Conservation (phyloP, 2,888 invertebrate genomes). For the Cryptops parisi region DNA sequence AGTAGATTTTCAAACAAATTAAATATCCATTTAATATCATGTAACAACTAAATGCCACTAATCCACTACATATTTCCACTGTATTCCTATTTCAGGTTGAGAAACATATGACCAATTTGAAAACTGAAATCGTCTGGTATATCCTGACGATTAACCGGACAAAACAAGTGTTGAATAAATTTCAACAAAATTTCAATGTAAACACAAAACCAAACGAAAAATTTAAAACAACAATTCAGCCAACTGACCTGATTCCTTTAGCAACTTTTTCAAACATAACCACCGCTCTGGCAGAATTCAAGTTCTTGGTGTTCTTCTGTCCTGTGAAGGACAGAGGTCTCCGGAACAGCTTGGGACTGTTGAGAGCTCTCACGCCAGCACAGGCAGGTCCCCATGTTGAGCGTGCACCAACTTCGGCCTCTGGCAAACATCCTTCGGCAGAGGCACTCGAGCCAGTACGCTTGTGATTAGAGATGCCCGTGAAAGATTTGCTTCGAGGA, state of each 20-base stretch:
- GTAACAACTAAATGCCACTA: no score
- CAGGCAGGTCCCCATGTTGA: constrained; percentile 8
- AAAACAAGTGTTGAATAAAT: no score
- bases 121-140: no score
- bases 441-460: constrained; percentile 2
- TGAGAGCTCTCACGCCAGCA: background rate
- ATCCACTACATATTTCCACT: no score
- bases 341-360: constrained; percentile 4
- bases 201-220: background rate
- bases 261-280: constrained; percentile 9
- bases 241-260: constrained; percentile 4
- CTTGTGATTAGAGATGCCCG: constrained; percentile 1
- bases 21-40: no score
- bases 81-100: no score
- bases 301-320: constrained; percentile 3
- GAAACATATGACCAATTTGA: no score
- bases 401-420: constrained; percentile 8
- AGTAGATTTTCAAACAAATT: no score
- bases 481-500: constrained; percentile 9
- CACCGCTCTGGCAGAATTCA: background rate
- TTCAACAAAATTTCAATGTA: background rate
- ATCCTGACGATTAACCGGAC: no score
- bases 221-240: background rate
- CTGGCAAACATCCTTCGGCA: constrained; percentile 6
- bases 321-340: background rate